Base-by-base conservation (phyloP, 1,140 invertebrate species). In the Scaptomyza graminum region DNA sequence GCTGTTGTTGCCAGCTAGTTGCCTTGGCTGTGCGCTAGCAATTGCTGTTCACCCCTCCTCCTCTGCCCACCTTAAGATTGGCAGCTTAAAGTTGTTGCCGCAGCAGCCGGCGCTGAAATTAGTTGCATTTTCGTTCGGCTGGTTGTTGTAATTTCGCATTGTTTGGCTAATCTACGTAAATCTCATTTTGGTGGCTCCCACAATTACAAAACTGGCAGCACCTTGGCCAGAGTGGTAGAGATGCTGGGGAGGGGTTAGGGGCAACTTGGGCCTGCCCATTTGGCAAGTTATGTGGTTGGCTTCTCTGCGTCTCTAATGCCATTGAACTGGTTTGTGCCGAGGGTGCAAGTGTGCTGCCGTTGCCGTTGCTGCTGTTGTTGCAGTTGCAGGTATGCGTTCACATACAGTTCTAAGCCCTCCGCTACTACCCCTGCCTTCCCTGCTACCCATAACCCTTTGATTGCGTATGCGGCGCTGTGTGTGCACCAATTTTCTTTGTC, bases 401-500 rank as follows among this genome's bases (percentile, higher is more conserved):
- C 43, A 56, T 57, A 51, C 64, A 51, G 34, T 51, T 18, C 56
- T 47, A 7, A 41, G 12, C 18, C 25, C 6, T 25, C 12, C 43
- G 9, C 2, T 34, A 6, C 25, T 22, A 3, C 18, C 22, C 1
- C 7, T 2, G 0, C 31, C n/a, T 34, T 25, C 18, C 1, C 31
- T 39, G 37, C 34, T 44, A 3, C 37, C 15, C 7, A 31, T n/a
- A n/a, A 12, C 13, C 22, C 31, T 25, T 51, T 56, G 57, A 47
- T 60, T 79, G 81, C 81, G 64, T 79, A 74, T 80, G 62, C 67
- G 52, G 60, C 60, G 68, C 60, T 78, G 31, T 34, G 31, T 34
- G 59, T 83, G 80, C 83, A 88, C 82, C 82, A 87, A 88, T 87
- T 87, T 85, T 82, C 82, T 87, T 87, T 88, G 83, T 87, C 75